Evolutionary conservation across 1,140 invertebrate species (phyloP).

Genomic region (Streblospio benedicti): DNA sequence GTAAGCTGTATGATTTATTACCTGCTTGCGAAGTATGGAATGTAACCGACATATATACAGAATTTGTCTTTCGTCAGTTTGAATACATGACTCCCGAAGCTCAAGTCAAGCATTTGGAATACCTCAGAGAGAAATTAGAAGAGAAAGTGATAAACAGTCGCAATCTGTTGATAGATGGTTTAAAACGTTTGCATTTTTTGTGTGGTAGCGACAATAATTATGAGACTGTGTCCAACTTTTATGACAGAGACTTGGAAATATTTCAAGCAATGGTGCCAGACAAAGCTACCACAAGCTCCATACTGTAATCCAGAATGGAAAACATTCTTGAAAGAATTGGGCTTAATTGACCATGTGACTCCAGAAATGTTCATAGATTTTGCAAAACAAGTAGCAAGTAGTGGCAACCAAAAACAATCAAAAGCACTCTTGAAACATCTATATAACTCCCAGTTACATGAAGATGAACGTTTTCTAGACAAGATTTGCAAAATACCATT

Average conservation of each 20-base stretch:
- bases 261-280: neutral
- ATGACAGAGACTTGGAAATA: neutral
- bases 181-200: neutral
- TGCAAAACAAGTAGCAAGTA: neutral
- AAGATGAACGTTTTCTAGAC: too few relatives aligned
- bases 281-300: neutral
- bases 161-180: neutral
- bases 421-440: too few relatives aligned
- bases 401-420: too few relatives aligned
- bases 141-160: neutral
- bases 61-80: slow-evolving; percentile 2
- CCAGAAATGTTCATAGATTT: neutral
- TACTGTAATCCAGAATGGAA: neutral
- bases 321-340: neutral
- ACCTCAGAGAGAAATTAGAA: neutral
- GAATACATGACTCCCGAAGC: neutral
- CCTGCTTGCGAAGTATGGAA: neutral
- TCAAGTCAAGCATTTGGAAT: neutral
- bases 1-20: neutral
- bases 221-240: neutral
- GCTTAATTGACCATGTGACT: neutral
- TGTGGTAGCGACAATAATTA: neutral
- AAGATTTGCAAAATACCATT: too few relatives aligned
- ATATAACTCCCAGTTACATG: too few relatives aligned
- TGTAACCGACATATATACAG: neutral